These are phyloP conservation scores for Phyllostomus discolor DNA, from an alignment of 2,113 vertebrate species.

Conservation along the genomic window DNA sequence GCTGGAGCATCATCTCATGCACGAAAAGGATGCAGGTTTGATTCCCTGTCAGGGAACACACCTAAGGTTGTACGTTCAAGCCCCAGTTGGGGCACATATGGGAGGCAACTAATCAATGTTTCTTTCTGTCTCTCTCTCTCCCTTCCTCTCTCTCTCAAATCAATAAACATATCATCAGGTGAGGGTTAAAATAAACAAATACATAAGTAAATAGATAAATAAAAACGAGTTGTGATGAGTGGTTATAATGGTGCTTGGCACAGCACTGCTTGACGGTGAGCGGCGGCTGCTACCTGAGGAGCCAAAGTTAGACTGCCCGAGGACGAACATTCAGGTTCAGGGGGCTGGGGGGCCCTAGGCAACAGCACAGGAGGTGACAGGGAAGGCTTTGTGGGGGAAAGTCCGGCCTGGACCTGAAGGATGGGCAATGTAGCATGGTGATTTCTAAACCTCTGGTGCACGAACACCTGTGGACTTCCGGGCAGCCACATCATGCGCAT, in stretches of 20 bases:
- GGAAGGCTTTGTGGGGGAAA: background rate
- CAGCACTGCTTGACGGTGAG: background rate
- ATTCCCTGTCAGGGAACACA: background rate
- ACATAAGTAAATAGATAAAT: background rate
- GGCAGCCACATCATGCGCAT: background rate
- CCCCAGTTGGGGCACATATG: background rate
- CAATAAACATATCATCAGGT: background rate
- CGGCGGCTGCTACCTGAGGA: background rate
- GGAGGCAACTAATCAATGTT: background rate
- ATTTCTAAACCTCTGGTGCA: background rate
- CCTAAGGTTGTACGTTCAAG: background rate
- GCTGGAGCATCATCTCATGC: background rate
- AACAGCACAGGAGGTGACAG: background rate
- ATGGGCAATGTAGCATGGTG: background rate
- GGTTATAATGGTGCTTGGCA: background rate
- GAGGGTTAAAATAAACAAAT: too few species aligned
- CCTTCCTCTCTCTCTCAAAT: background rate
- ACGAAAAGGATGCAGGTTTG: background rate
- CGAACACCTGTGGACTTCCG: background rate
- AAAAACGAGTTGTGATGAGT: background rate
- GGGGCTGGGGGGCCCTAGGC: background rate
- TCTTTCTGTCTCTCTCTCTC: background rate
- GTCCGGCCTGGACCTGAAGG: background rate
- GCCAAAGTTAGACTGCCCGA: background rate
- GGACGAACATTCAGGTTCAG: background rate